Conservation (phyloP, 2,888 invertebrate genomes). For the Acrobasis suavella region DNA sequence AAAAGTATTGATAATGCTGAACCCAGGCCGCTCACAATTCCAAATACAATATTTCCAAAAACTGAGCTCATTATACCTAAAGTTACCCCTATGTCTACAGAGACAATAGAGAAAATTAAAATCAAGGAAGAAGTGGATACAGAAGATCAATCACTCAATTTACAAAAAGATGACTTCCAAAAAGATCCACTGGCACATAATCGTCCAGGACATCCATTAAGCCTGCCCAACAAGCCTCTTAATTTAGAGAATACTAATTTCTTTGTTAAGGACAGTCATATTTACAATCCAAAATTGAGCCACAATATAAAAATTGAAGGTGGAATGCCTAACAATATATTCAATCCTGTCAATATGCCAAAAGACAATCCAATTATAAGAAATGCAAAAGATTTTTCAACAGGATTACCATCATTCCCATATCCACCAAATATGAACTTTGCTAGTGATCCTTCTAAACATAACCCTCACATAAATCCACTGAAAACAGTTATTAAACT, state of each 20-base stretch:
- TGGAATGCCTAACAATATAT: conserved; percentile 61
- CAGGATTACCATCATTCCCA: conserved; percentile 66
- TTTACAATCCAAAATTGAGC: conserved; percentile 69
- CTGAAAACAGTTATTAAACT: conserved; percentile 77
- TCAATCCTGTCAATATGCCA: conserved; percentile 70
- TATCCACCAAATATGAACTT: conserved; percentile 70
- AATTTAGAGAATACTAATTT: conserved; percentile 76
- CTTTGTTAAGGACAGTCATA: conserved; percentile 74
- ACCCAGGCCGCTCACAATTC: conserved; percentile 52
- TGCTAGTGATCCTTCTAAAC: conserved; percentile 69
- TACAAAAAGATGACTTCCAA: conserved; percentile 73
- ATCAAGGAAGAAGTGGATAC: conserved; percentile 78
- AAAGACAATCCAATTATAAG: conserved; percentile 73
- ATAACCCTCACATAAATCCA: conserved; percentile 70
- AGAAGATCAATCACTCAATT: conserved; percentile 67
- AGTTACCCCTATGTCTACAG: conserved; percentile 79
- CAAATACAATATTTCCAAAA: conserved; percentile 72
- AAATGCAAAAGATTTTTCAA: conserved; percentile 69
- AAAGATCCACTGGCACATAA: conserved; percentile 75
- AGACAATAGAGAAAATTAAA: conserved; percentile 74
- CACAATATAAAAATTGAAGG: conserved; percentile 76
- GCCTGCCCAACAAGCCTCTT: conserved; percentile 66
- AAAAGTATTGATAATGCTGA: conserved; percentile 61
- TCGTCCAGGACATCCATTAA: conserved; percentile 64
- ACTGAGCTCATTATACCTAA: conserved; percentile 85